These are phyloP conservation scores for Steromphala cineraria DNA, from an alignment of 2,888 invertebrate genomes.

Conservation along the genomic window DNA sequence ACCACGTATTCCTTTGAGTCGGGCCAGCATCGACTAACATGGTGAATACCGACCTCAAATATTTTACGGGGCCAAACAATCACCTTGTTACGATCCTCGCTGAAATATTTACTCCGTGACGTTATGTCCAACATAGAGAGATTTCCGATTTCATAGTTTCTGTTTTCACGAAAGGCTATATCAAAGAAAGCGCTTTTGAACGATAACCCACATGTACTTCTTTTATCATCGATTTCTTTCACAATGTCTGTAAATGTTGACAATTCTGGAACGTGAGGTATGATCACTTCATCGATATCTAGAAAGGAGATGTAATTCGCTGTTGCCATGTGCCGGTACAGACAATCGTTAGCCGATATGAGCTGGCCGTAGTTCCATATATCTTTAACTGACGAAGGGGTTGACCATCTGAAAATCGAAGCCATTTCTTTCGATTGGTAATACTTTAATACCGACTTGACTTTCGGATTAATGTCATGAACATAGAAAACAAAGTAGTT, in stretches of 20 bases:
- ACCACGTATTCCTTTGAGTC: conserved; percentile 62
- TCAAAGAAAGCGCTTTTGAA: conserved; percentile 67
- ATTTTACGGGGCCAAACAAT: conserved; percentile 70
- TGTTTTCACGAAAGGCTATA: conserved; percentile 40
- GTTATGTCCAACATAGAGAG: conserved; percentile 37
- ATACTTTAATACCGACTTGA: conserved; percentile 47
- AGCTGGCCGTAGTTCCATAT: conserved; percentile 67
- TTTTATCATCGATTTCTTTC: conserved; percentile 27
- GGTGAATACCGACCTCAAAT: conserved; percentile 76
- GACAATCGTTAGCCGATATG: conserved; percentile 63
- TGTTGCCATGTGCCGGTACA: conserved; percentile 62
- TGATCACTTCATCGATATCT: conserved; percentile 66
- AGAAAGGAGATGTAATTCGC: conserved; percentile 52
- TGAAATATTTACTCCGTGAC: conserved; percentile 43
- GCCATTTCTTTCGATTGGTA: conserved; percentile 47
- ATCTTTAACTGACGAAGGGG: conserved; percentile 41
- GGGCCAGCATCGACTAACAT: conserved; percentile 70
- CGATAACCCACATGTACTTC: conserved; percentile 51
- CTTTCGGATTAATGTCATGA: conserved; percentile 34
- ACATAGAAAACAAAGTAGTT: conserved; percentile 64
- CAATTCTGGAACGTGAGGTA: conserved; percentile 50
- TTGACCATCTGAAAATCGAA: conserved; percentile 53
- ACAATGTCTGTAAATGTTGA: conserved; percentile 39
- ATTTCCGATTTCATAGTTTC: conserved; percentile 8
- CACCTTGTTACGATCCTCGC: conserved; percentile 71